A percentile compares a stretch with the other conserved stretches of the same genome.
Evolutionary conservation across 2,888 invertebrate species (phyloP).

Genomic region (Catocala nupta): DNA sequence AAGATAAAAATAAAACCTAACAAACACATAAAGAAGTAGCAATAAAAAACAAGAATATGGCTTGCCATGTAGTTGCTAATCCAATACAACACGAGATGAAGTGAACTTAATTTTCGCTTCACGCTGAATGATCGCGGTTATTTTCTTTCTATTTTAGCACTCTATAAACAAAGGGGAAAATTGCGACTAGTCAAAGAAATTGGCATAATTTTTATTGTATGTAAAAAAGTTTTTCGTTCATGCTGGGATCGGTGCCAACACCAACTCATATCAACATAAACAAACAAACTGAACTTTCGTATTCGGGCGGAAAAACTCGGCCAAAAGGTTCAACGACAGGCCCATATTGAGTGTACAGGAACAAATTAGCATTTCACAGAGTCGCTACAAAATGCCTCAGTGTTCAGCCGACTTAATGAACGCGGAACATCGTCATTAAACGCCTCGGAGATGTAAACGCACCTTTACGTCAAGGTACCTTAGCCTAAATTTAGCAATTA

Average conservation of each 20-base stretch:
- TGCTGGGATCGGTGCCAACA: slow-evolving; percentile 38
- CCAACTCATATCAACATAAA: slow-evolving; percentile 65
- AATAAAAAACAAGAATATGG: not conserved
- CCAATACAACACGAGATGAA: slow-evolving; percentile 5
- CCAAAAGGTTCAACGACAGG: slow-evolving; percentile 70
- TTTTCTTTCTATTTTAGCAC: slow-evolving; percentile 13
- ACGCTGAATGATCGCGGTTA: slow-evolving; percentile 2
- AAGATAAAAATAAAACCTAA: not conserved
- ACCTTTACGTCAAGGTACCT: slow-evolving; percentile 52
- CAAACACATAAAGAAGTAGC: too few relatives aligned
- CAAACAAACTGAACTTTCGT: slow-evolving; percentile 73
- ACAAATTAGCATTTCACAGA: slow-evolving; percentile 85
- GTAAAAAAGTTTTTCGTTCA: slow-evolving; percentile 34
- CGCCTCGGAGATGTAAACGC: slow-evolving; percentile 69
- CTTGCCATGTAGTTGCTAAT: slow-evolving; percentile 2
- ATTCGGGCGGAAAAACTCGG: slow-evolving; percentile 71
- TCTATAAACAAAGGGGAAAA: slow-evolving; percentile 14
- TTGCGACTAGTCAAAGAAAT: slow-evolving; percentile 31
- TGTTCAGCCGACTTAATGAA: slow-evolving; percentile 78
- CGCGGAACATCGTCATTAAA: slow-evolving; percentile 81
- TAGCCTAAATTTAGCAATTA: slow-evolving; percentile 76
- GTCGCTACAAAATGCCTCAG: slow-evolving; percentile 75
- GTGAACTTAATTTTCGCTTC: slow-evolving; percentile 4
- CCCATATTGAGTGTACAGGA: slow-evolving; percentile 80
- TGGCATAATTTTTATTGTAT: slow-evolving; percentile 38